Evolutionary conservation across 2,888 invertebrate species (phyloP), one percentile per base, ranked within the genome.

Genomic region (Unio delphinus): DNA sequence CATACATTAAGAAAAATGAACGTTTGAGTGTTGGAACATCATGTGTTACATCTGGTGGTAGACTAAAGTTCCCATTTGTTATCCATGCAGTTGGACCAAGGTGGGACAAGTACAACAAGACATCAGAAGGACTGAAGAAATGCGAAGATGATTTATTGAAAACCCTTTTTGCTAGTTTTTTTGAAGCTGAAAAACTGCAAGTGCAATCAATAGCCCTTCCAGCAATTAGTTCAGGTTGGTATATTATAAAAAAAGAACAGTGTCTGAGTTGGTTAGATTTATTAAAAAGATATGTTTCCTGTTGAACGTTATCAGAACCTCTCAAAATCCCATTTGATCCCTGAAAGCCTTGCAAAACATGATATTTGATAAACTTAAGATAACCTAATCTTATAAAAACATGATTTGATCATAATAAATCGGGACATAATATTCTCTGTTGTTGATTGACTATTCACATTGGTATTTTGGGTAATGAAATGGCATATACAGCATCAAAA

Each of bases 81-180:
- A n/a, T n/a, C n/a, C n/a, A n/a, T 72, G 72, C 79, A 60, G 72
- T 67, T 67, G 80, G 79, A 28, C 80, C 80, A 28, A 72, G 74
- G 61, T 80, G 80, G 80, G 8, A 69, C n/a, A 67, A 65, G 18
- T 73, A 75, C 45, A 56, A 45, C 18, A 23, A 34, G 34, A 34
- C 34, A 34, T 34, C 34, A 34, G 34, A 28, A n/a, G 61, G 66
- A n/a, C 66, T 70, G 57, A 61, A 73, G 7, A 60, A 64, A 26
- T 68, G 70, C 30, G 34, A 62, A 17, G 34, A 59, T 26, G 69
- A 74, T 61, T 62, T 80, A 23, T 59, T 67, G 17, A 60, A 70
- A 54, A 70, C 79, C 58, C 75, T 79, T 54, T 67, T 73, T 18
- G 76, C 70, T 55, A 75, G 76, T 26, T 69, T 80, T 30, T 61